Evolutionary conservation across 1,140 invertebrate genomes (phyloP).

Genomic region (Diabrotica virgifera): DNA sequence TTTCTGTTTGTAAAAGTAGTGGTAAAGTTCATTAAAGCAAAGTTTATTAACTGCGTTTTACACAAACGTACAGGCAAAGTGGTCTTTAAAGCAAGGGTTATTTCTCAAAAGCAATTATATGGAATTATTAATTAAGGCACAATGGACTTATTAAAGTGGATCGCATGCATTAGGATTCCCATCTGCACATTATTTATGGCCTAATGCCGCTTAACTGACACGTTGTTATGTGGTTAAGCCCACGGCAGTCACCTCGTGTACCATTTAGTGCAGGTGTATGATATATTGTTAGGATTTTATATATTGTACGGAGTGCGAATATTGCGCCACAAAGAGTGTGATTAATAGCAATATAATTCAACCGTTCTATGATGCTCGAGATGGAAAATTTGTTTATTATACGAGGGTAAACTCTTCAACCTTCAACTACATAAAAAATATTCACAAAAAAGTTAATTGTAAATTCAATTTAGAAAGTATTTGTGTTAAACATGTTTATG

Average conservation of each 20-base stretch:
- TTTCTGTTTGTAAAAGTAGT: too few relatives aligned
- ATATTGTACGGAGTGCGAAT: background rate
- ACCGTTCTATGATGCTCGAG: background rate
- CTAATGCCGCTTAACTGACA: slow-evolving; percentile 10
- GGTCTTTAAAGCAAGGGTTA: too few relatives aligned
- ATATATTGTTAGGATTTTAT: background rate
- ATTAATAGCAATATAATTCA: slow-evolving; percentile 1
- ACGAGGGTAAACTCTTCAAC: too few relatives aligned
- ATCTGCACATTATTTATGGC: slow-evolving; percentile 10
- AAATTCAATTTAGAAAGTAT: too few relatives aligned
- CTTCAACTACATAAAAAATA: too few relatives aligned
- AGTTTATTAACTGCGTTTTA: too few relatives aligned
- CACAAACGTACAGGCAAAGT: too few relatives aligned
- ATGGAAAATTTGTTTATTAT: background rate
- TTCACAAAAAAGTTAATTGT: too few relatives aligned
- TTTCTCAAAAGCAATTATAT: background rate
- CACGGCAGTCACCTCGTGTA: background rate
- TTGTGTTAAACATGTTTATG: too few relatives aligned
- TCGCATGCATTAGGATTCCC: slow-evolving; percentile 5
- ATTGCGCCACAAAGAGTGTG: background rate
- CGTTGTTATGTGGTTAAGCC: background rate
- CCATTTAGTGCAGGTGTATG: slow-evolving; percentile 5
- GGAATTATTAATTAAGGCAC: slow-evolving; percentile 4
- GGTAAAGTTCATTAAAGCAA: too few relatives aligned
- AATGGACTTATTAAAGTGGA: background rate